Conservation (phyloP, 2,113 vertebrate genomes). For the Ammodytes dubius region DNA sequence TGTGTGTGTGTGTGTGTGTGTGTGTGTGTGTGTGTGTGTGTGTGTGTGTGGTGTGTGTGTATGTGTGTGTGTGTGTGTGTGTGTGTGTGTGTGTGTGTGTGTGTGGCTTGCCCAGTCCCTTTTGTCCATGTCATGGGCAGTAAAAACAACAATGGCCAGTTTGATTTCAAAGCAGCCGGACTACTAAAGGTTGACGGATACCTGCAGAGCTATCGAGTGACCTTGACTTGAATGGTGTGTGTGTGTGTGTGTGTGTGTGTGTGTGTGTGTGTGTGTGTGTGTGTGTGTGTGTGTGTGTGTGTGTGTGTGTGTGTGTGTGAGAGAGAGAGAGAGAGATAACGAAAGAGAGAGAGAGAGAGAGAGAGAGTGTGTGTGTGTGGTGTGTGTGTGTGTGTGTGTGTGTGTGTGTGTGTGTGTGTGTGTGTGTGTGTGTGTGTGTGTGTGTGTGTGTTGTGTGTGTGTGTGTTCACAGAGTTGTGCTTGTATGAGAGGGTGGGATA, state of each 20-base stretch:
- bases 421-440: too few relatives aligned
- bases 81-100: slow-evolving; percentile 63
- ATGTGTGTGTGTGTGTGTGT: slow-evolving; percentile 64
- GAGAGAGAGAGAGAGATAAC: too few relatives aligned
- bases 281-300: too few relatives aligned
- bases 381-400: too few relatives aligned
- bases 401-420: too few relatives aligned
- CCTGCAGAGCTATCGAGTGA: slow-evolving; percentile 77
- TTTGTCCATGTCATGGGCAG: slow-evolving; percentile 82
- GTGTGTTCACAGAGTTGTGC: slow-evolving; percentile 58
- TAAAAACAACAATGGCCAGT: slow-evolving; percentile 85
- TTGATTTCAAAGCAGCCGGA: slow-evolving; percentile 84
- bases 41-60: slow-evolving; percentile 48
- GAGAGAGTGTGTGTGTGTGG: too few relatives aligned
- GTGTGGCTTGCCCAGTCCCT: slow-evolving; percentile 64
- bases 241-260: too few relatives aligned
- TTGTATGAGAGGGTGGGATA: slow-evolving; percentile 61
- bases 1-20: slow-evolving; percentile 45
- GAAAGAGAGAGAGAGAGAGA: too few relatives aligned
- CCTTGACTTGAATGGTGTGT: slow-evolving; percentile 79
- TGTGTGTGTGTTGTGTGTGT: too few relatives aligned
- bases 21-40: too few relatives aligned
- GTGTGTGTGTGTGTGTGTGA: too few relatives aligned
- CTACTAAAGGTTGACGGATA: slow-evolving; percentile 64
- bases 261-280: too few relatives aligned